Evolutionary conservation across 2,888 invertebrate genomes (phyloP).

Genomic region (Callinectes sapidus): DNA sequence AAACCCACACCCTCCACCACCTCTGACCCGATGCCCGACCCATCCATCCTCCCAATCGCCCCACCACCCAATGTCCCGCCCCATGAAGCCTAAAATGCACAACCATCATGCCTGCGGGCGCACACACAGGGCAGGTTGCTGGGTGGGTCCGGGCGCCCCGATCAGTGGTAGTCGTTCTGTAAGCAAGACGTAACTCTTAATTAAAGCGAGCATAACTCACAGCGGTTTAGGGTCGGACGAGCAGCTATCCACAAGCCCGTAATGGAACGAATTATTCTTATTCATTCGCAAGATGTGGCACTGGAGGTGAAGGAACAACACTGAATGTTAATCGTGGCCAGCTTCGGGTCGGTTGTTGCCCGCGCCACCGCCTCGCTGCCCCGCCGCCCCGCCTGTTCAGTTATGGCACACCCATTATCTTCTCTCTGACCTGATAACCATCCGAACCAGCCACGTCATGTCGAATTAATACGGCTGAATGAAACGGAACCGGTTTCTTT

Average conservation of each 20-base stretch:
- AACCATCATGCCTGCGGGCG: neutral
- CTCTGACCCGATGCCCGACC: neutral
- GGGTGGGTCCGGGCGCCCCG: neutral
- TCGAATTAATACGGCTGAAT: constrained; percentile 31
- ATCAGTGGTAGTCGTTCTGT: neutral
- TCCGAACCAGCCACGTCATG: constrained; percentile 28
- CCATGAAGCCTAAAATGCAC: neutral
- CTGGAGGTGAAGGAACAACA: constrained; percentile 34
- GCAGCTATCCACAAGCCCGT: constrained; percentile 19
- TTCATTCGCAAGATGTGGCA: constrained; percentile 23
- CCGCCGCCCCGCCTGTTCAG: neutral
- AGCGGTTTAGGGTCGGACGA: constrained; percentile 26
- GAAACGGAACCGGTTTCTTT: neutral
- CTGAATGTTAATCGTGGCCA: constrained; percentile 26
- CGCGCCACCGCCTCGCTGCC: neutral
- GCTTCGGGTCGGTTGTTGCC: constrained; percentile 21
- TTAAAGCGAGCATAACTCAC: constrained; percentile 32
- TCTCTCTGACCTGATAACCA: constrained; percentile 30
- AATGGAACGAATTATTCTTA: constrained; percentile 33
- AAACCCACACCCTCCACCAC: no score
- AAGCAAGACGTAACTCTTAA: constrained; percentile 25
- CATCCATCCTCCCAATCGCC: neutral
- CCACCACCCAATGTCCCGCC: neutral
- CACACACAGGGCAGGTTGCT: neutral
- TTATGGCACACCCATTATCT: constrained; percentile 19